Percentiles rank a stretch among this genome's conserved stretches.
phyloP scores from a whole-genome alignment of 1,140 invertebrate species.

The Pogonomyrmex californicus region DNA sequence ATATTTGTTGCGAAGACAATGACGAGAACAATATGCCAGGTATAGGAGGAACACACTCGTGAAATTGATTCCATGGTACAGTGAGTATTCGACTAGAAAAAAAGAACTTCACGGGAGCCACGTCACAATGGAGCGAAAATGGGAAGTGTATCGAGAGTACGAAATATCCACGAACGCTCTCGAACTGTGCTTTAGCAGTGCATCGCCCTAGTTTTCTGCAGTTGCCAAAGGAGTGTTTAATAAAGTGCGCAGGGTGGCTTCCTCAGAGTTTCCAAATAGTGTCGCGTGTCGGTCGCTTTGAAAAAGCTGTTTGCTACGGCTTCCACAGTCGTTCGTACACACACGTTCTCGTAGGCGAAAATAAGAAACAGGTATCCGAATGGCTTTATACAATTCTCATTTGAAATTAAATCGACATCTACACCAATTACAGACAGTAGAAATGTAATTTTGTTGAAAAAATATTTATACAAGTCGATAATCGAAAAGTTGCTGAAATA shows the following conservation, averaged over 20 bases:
- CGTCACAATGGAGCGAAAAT: constrained; percentile 48
- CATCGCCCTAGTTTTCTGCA: constrained; percentile 39
- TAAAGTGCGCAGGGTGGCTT: constrained; percentile 44
- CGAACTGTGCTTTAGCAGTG: constrained; percentile 32
- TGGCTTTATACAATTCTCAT: not conserved
- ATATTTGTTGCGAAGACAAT: constrained; percentile 37
- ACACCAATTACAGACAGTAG: not conserved
- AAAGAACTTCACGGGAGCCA: constrained; percentile 22
- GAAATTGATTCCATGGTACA: constrained; percentile 30
- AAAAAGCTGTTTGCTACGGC: not conserved
- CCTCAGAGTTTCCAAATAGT: constrained; percentile 50
- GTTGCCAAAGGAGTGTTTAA: constrained; percentile 54
- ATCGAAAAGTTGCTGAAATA: not conserved
- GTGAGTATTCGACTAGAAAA: constrained; percentile 17
- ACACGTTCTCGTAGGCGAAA: not conserved
- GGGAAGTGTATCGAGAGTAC: constrained; percentile 40
- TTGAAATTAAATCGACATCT: not conserved
- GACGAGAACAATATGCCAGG: constrained; percentile 6
- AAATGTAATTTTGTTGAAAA: not conserved
- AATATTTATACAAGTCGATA: not conserved
- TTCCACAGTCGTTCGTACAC: not conserved
- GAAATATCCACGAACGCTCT: constrained; percentile 46
- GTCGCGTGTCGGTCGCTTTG: constrained; percentile 30
- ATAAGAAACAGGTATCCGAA: not conserved
- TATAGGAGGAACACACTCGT: not conserved